Percentiles rank a stretch among this genome's conserved stretches.
Evolutionary conservation across 2,888 invertebrate species (phyloP).

Genomic region (Hypselothyrea guttata): DNA sequence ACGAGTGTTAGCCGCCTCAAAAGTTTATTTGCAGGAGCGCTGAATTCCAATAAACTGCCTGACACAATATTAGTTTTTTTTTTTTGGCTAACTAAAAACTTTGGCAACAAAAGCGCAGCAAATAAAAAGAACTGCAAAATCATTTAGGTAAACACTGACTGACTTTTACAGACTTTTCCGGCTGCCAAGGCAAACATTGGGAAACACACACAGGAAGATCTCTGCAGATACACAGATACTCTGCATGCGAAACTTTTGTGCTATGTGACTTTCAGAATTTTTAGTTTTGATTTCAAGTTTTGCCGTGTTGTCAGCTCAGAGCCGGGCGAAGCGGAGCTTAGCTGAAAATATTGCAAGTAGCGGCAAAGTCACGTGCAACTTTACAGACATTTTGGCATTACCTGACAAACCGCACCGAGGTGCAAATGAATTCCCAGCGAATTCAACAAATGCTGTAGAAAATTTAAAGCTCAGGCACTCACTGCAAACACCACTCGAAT

Average conservation of each 20-base stretch:
- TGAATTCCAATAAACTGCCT: conserved; percentile 69
- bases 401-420: conserved; percentile 22
- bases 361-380: conserved; percentile 73
- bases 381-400: conserved; percentile 65
- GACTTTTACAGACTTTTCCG: conserved; percentile 61
- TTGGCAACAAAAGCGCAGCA: conserved; percentile 43
- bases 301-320: conserved; percentile 59
- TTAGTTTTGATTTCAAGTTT: conserved; percentile 71
- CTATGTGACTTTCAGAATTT: conserved; percentile 74
- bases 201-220: conserved; percentile 1
- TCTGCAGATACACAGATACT: conserved; percentile 8
- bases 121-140: conserved; percentile 63
- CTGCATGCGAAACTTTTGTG: conserved; percentile 52
- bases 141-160: conserved; percentile 75
- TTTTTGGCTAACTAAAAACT: conserved; percentile 24
- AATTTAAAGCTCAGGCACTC: neutral
- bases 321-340: conserved; percentile 44
- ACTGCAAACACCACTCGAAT: conserved; percentile 8
- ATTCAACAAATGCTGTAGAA: neutral
- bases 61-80: conserved; percentile 72
- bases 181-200: conserved; percentile 16
- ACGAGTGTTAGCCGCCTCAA: conserved; percentile 53
- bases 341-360: conserved; percentile 70
- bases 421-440: conserved; percentile 25
- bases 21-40: conserved; percentile 42